phyloP scores from a whole-genome alignment of 1,140 invertebrate species.

The Patella vulgata region DNA sequence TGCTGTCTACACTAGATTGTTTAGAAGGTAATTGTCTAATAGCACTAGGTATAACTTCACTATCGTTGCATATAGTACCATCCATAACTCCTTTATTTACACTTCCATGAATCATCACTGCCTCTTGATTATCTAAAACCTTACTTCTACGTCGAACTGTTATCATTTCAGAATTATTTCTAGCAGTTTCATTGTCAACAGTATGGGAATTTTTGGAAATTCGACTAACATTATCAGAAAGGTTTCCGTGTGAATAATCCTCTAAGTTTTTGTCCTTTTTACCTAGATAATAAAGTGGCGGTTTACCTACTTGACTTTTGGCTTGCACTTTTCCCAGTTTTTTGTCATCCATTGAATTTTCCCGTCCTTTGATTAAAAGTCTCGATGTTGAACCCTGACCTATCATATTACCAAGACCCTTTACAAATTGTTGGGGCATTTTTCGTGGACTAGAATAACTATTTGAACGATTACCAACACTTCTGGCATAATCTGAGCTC shows the following conservation, averaged over 20 bases:
- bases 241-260: slow-evolving; percentile 5
- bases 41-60: not conserved
- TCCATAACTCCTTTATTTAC: not conserved
- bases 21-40: not conserved
- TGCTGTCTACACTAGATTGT: not conserved
- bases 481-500: slow-evolving; percentile 8
- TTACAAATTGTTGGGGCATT: slow-evolving; percentile 57
- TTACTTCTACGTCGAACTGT: not conserved
- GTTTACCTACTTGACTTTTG: slow-evolving; percentile 42
- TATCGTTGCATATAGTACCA: not conserved
- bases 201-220: not conserved
- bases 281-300: slow-evolving; percentile 33
- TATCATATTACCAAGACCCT: slow-evolving; percentile 56
- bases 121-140: not conserved
- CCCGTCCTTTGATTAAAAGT: slow-evolving; percentile 49
- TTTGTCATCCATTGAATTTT: slow-evolving; percentile 46
- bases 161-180: no score
- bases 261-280: slow-evolving; percentile 40
- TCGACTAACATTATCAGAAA: slow-evolving; percentile 1
- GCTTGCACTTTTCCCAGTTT: slow-evolving; percentile 37
- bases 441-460: slow-evolving; percentile 48
- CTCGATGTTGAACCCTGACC: slow-evolving; percentile 45
- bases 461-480: no score
- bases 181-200: no score
- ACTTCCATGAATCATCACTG: not conserved